Evolutionary conservation across 2,888 invertebrate genomes (phyloP).

Genomic region (Drosophila greeni): DNA sequence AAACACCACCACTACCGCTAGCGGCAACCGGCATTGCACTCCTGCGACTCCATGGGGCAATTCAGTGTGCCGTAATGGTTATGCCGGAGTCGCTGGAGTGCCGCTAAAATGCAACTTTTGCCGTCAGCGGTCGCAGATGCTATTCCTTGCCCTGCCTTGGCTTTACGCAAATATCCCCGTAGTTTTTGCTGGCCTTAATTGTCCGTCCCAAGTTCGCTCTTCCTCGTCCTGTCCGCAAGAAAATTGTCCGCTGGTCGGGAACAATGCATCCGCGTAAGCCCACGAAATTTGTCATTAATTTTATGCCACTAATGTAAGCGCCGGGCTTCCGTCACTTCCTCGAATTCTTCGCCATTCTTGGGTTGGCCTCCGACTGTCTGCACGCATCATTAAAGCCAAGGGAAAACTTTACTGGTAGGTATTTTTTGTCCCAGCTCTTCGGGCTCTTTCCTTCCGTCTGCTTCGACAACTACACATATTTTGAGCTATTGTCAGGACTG

Average conservation of each 20-base stretch:
- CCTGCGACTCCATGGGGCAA: conserved; percentile 46
- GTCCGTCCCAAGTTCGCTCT: conserved; percentile 30
- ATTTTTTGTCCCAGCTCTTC: conserved; percentile 24
- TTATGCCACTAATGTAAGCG: conserved; percentile 61
- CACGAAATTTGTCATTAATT: conserved; percentile 68
- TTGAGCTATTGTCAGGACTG: conserved; percentile 61
- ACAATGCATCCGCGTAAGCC: conserved; percentile 59
- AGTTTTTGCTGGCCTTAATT: conserved; percentile 53
- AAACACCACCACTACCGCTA: conserved; percentile 48
- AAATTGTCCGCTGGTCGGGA: conserved; percentile 49
- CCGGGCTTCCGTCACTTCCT: conserved; percentile 25
- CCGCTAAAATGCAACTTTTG: conserved; percentile 57
- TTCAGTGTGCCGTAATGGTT: conserved; percentile 47
- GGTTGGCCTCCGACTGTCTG: conserved; percentile 41
- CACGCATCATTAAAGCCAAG: conserved; percentile 68
- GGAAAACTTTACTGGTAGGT: conserved; percentile 53
- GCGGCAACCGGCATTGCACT: conserved; percentile 43
- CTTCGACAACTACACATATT: conserved; percentile 62
- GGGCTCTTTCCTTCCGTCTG: conserved; percentile 1
- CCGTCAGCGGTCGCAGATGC: conserved; percentile 44
- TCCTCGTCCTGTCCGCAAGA: conserved; percentile 22
- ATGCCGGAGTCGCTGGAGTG: conserved; percentile 44
- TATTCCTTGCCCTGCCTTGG: neutral
- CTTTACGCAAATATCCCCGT: conserved; percentile 15
- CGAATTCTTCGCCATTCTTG: conserved; percentile 45